Conservation (phyloP, 1,140 invertebrate genomes). For the Zeugodacus cucurbitae region DNA sequence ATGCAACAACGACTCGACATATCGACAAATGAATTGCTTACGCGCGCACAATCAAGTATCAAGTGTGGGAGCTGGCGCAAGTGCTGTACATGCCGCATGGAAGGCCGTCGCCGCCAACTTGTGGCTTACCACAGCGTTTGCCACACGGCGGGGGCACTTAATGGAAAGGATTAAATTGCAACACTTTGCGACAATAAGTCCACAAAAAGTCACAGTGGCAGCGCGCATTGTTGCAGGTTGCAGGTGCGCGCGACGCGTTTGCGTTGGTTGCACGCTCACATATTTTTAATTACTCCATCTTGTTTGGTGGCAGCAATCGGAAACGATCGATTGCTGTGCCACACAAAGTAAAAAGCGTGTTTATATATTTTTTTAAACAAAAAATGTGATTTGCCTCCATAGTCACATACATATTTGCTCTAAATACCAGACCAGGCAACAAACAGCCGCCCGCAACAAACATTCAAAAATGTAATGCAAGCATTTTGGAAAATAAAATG, state of each 20-base stretch:
- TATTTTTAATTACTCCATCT: constrained; percentile 29
- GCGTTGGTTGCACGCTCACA: constrained; percentile 10
- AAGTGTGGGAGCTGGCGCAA: constrained; percentile 20
- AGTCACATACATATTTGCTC: background rate
- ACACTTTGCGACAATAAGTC: background rate
- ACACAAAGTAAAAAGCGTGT: background rate
- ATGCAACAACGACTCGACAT: background rate
- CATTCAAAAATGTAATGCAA: background rate
- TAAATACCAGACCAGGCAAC: background rate
- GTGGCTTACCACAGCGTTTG: background rate
- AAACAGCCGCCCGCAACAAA: background rate
- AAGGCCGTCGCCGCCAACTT: background rate
- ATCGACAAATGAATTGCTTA: constrained; percentile 1
- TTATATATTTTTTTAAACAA: background rate
- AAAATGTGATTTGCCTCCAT: background rate
- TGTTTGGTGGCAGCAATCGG: background rate
- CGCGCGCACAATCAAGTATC: background rate
- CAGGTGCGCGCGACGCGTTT: background rate
- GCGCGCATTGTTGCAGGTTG: background rate
- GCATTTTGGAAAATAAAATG: background rate
- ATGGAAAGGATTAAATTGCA: constrained; percentile 24
- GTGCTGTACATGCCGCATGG: background rate
- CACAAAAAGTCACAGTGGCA: background rate
- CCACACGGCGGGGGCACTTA: background rate
- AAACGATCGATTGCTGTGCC: constrained; percentile 23